A percentile compares a stretch with the other conserved stretches of the same genome.
Evolutionary conservation across 2,113 vertebrate genomes (phyloP).

Genomic region (Rallus limicola): DNA sequence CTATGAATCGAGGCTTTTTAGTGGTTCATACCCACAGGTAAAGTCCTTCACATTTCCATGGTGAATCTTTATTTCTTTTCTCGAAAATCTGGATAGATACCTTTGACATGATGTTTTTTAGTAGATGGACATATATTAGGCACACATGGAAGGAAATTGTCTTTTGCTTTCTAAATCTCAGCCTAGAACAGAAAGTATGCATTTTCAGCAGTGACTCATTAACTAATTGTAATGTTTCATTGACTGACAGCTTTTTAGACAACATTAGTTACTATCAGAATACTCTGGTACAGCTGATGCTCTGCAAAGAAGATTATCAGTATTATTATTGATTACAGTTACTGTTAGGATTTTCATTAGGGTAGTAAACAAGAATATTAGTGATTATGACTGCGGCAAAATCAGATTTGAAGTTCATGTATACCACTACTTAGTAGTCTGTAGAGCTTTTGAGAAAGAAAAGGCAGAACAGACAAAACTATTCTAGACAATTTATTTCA

Average conservation of each 20-base stretch:
- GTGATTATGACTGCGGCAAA: neutral
- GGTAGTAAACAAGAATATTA: neutral
- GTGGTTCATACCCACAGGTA: neutral
- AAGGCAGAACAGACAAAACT: neutral
- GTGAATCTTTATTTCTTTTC: neutral
- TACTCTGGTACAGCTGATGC: neutral
- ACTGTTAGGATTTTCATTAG: neutral
- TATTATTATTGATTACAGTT: neutral
- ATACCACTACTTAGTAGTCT: neutral
- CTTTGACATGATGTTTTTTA: neutral
- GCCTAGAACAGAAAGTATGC: neutral
- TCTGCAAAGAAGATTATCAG: neutral
- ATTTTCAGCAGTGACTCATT: neutral
- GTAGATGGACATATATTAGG: neutral
- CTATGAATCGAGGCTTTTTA: neutral
- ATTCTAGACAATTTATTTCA: neutral
- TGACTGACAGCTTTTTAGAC: neutral
- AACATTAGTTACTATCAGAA: neutral
- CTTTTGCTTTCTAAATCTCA: neutral
- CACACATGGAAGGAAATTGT: neutral
- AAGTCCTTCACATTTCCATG: neutral
- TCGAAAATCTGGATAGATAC: neutral
- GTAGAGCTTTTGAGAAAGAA: neutral
- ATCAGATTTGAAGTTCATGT: neutral
- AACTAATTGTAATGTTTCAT: neutral